These are phyloP conservation scores for Microcebus jonahi DNA, from an alignment of 2,113 vertebrate genomes.

Conservation along the genomic window DNA sequence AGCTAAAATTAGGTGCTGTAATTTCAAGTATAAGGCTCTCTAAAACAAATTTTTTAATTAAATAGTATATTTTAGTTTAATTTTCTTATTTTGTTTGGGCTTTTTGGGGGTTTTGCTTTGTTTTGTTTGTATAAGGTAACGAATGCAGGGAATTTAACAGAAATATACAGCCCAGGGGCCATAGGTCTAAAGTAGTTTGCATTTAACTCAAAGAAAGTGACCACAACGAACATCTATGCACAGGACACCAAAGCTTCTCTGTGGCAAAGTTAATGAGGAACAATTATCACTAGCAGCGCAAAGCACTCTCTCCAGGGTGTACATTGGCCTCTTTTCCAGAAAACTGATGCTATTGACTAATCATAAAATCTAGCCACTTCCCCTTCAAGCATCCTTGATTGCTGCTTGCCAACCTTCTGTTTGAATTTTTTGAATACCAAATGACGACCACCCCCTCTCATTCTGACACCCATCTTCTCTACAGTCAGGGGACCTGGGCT, in stretches of 20 bases:
- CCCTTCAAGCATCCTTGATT: not conserved
- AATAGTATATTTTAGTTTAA: not conserved
- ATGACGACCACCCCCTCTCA: not conserved
- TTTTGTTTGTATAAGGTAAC: not conserved
- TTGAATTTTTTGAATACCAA: not conserved
- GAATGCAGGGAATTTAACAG: not conserved
- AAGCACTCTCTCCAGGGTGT: not conserved
- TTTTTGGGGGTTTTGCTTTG: not conserved
- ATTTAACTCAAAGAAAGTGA: not conserved
- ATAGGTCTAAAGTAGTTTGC: not conserved
- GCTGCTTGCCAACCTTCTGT: not conserved
- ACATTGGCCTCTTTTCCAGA: not conserved
- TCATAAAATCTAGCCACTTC: not conserved
- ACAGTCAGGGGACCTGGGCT: not conserved
- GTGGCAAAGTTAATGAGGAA: constrained; percentile 19
- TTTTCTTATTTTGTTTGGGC: not conserved
- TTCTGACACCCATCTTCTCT: not conserved
- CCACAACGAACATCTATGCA: not conserved
- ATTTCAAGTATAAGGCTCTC: not conserved
- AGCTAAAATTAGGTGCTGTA: not conserved
- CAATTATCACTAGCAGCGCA: not conserved
- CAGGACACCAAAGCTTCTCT: not conserved
- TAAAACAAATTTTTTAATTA: constrained; percentile 20
- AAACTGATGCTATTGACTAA: not conserved
- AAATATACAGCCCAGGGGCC: not conserved